phyloP scores from a whole-genome alignment of 2,113 vertebrate species.

The Pithys albifrons region DNA sequence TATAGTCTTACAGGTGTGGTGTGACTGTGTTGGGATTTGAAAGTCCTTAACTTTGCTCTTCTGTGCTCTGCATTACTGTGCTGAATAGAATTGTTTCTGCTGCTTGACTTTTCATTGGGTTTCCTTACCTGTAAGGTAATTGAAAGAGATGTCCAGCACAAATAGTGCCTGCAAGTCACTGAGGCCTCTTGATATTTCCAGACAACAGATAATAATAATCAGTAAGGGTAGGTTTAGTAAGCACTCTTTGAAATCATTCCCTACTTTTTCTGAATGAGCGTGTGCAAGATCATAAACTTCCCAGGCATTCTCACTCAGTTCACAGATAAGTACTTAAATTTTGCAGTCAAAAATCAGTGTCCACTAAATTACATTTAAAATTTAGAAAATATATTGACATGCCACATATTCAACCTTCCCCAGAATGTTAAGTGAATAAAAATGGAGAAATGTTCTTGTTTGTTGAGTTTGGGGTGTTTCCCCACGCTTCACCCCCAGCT shows the following conservation, averaged over 20 bases:
- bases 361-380: background rate
- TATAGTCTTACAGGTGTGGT: accelerated
- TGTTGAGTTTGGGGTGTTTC: background rate
- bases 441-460: background rate
- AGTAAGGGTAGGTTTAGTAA: background rate
- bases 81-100: background rate
- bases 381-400: background rate
- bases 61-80: background rate
- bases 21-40: background rate
- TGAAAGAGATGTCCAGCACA: background rate
- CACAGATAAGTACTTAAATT: background rate
- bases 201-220: background rate
- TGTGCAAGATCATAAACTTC: background rate
- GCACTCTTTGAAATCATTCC: background rate
- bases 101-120: background rate
- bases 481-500: accelerated
- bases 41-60: background rate
- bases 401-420: background rate
- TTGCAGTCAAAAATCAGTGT: background rate
- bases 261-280: background rate
- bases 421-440: background rate
- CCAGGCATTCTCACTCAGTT: background rate
- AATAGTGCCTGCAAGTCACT: background rate
- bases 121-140: background rate
- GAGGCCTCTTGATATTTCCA: background rate